A percentile compares a stretch with the other conserved stretches of the same genome.
Evolutionary conservation across 53 echinoderm and acorn worm genomes (phyloP).

Genomic region (Pentamera pediparva): DNA sequence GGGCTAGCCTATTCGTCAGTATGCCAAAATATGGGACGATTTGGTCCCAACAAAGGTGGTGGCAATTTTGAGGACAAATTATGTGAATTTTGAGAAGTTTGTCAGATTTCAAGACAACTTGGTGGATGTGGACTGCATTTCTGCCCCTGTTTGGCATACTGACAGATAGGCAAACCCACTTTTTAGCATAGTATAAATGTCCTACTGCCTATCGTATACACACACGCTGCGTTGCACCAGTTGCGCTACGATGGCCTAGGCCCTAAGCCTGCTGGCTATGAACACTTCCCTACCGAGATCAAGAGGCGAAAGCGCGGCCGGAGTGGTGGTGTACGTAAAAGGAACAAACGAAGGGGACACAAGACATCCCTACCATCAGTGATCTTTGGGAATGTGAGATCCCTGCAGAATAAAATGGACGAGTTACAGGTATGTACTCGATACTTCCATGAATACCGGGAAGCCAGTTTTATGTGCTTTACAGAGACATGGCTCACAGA

Average conservation of each 20-base stretch:
- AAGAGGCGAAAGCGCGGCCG: constrained; percentile 9
- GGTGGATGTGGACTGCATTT: too few species aligned
- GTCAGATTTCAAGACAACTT: too few species aligned
- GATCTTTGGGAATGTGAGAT: constrained; percentile 19
- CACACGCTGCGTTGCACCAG: too few species aligned
- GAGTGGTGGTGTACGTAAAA: background rate
- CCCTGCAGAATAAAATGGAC: constrained; percentile 21
- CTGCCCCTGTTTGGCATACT: too few species aligned
- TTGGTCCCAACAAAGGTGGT: too few species aligned
- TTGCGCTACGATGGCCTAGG: background rate
- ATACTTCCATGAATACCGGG: constrained; percentile 10
- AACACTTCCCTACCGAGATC: background rate
- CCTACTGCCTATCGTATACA: too few species aligned
- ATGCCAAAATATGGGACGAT: too few species aligned
- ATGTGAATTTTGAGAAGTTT: too few species aligned
- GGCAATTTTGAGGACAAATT: too few species aligned
- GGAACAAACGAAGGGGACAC: background rate
- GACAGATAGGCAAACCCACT: too few species aligned
- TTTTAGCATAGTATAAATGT: too few species aligned
- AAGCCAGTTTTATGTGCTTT: constrained; percentile 15
- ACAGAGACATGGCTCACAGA: constrained; percentile 25
- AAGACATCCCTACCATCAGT: constrained; percentile 16
- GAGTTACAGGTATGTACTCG: background rate
- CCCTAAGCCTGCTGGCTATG: background rate
- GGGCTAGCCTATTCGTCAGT: too few species aligned